Percentiles rank a stretch among this genome's conserved stretches.
Conservation (phyloP, 2,797 vertebrate genomes). For the Ptychobarbus kaznakovi region DNA sequence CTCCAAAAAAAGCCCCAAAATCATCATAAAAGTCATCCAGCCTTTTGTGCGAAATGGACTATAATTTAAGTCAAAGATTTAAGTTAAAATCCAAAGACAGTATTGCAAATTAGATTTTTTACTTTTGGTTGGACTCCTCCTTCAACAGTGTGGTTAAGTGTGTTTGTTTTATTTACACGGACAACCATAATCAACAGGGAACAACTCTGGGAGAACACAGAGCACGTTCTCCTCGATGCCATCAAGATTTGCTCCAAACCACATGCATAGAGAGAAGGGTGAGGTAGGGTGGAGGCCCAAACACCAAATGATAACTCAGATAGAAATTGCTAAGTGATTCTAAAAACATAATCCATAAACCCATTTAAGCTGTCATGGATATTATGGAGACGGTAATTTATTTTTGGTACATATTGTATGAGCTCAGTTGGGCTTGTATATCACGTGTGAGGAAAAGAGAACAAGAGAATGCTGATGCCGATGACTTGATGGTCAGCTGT, state of each 20-base stretch:
- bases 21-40: not conserved
- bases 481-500: not conserved
- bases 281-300: conserved; percentile 13
- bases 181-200: not conserved
- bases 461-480: not conserved
- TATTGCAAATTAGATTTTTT: not conserved
- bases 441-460: no score
- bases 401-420: conserved; percentile 9
- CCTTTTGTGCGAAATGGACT: not conserved
- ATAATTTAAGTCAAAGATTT: not conserved
- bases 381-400: conserved; percentile 35
- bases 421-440: conserved; percentile 30
- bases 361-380: conserved; percentile 43
- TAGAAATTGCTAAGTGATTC: conserved; percentile 4
- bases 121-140: not conserved
- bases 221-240: not conserved
- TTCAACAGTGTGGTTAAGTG: not conserved
- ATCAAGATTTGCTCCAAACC: conserved; percentile 25
- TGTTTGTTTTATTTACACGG: conserved; percentile 13
- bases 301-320: conserved; percentile 15
- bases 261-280: not conserved
- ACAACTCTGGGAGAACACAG: not conserved
- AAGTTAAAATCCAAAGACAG: not conserved
- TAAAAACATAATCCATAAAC: conserved; percentile 20
- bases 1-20: not conserved